Percentiles rank a stretch among this genome's conserved stretches.
Conservation (phyloP, 2,113 vertebrate genomes). For the Tonatia bakeri region DNA sequence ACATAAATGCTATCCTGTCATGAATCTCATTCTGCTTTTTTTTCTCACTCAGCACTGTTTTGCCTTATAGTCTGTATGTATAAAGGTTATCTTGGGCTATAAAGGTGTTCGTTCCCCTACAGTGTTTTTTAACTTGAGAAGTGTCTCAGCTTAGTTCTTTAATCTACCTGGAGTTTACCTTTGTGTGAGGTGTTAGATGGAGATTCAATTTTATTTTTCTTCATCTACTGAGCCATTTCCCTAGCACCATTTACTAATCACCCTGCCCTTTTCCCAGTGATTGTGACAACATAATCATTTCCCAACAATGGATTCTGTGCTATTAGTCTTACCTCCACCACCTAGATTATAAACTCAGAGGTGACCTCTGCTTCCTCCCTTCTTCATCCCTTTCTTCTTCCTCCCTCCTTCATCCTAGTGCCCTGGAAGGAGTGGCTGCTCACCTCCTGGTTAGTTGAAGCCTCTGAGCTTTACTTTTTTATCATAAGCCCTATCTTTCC, state of each 20-base stretch:
- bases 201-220: not conserved
- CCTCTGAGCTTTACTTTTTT: not conserved
- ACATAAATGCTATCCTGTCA: not conserved
- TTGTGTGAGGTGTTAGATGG: not conserved
- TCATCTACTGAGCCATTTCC: not conserved
- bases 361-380: not conserved
- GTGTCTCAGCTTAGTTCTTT: not conserved
- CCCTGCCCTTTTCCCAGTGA: not conserved
- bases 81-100: not conserved
- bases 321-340: not conserved
- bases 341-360: not conserved
- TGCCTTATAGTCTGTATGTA: not conserved
- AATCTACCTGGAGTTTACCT: not conserved
- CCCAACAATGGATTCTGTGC: not conserved
- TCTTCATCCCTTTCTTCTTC: not conserved
- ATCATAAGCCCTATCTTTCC: not conserved
- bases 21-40: not conserved
- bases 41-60: not conserved
- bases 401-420: not conserved
- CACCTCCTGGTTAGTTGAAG: not conserved
- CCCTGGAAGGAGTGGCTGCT: not conserved
- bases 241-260: not conserved
- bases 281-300: not conserved
- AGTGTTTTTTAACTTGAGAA: not conserved
- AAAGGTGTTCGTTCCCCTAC: not conserved